These are phyloP conservation scores for Bombus cullumanus DNA, from an alignment of 1,140 invertebrate genomes.

Conservation along the genomic window DNA sequence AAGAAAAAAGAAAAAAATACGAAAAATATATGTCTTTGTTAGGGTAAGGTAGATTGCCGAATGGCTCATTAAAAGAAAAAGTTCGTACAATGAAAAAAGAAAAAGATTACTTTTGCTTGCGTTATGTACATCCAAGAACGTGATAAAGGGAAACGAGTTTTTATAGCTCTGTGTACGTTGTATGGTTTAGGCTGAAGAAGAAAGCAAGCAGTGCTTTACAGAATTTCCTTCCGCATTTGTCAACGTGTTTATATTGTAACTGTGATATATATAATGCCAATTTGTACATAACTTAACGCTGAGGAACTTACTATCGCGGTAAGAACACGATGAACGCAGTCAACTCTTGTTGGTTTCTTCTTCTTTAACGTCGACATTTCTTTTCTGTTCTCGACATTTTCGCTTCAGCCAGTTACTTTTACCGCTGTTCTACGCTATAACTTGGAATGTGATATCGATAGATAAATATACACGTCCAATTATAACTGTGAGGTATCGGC, in stretches of 20 bases:
- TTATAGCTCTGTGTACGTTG: neutral
- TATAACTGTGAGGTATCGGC: neutral
- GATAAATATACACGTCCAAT: neutral
- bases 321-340: neutral
- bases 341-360: neutral
- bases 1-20: neutral
- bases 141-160: neutral
- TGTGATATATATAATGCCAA: conserved; percentile 75
- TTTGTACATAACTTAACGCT: conserved; percentile 48
- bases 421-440: neutral
- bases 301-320: conserved; percentile 8
- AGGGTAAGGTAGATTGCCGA: conserved; percentile 32
- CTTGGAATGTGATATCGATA: conserved; percentile 20
- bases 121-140: conserved; percentile 10
- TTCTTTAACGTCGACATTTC: neutral
- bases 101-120: conserved; percentile 19
- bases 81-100: conserved; percentile 1
- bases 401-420: conserved; percentile 10
- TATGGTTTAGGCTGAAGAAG: neutral
- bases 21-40: conserved; percentile 8
- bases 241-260: conserved; percentile 68
- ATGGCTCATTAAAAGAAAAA: conserved; percentile 3
- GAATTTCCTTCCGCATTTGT: conserved; percentile 64
- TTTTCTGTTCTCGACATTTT: conserved; percentile 1
- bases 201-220: conserved; percentile 47